Conservation (phyloP, 2,113 vertebrate genomes). For the Seriola quinqueradiata region DNA sequence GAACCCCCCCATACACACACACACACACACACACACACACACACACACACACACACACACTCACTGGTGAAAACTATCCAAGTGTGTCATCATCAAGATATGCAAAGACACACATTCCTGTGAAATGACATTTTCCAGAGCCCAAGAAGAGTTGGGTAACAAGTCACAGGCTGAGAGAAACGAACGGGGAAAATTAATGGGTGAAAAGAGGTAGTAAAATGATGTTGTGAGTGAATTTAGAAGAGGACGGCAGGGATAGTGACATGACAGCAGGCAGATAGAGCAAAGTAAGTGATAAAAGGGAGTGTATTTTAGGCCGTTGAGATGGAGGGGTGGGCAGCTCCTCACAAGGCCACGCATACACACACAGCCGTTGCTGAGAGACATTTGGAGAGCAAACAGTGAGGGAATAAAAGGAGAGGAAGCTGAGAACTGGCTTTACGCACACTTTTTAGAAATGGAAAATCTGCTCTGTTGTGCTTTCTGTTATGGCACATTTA, state of each 20-base stretch:
- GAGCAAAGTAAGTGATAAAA: constrained; percentile 52
- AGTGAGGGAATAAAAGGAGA: constrained; percentile 60
- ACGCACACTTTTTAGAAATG: constrained; percentile 54
- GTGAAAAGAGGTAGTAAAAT: not conserved
- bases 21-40: no score
- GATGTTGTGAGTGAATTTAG: not conserved
- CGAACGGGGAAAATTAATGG: not conserved
- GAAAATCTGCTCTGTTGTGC: constrained; percentile 50
- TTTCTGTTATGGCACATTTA: constrained; percentile 52
- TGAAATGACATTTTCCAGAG: constrained; percentile 53
- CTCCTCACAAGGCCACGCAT: constrained; percentile 66
- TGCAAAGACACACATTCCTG: constrained; percentile 53
- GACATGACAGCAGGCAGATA: constrained; percentile 16
- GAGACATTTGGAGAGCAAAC: constrained; percentile 73
- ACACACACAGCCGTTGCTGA: constrained; percentile 64
- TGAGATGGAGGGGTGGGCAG: constrained; percentile 56
- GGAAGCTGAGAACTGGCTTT: constrained; percentile 55
- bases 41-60: no score
- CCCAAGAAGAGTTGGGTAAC: constrained; percentile 26
- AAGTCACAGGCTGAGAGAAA: not conserved
- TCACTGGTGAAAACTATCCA: constrained; percentile 6
- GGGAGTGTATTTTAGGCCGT: constrained; percentile 64
- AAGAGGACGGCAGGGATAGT: not conserved
- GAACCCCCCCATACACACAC: no score
- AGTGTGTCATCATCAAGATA: constrained; percentile 52